Evolutionary conservation across 1,140 invertebrate genomes (phyloP).

Genomic region (Aporrectodea caliginosa): DNA sequence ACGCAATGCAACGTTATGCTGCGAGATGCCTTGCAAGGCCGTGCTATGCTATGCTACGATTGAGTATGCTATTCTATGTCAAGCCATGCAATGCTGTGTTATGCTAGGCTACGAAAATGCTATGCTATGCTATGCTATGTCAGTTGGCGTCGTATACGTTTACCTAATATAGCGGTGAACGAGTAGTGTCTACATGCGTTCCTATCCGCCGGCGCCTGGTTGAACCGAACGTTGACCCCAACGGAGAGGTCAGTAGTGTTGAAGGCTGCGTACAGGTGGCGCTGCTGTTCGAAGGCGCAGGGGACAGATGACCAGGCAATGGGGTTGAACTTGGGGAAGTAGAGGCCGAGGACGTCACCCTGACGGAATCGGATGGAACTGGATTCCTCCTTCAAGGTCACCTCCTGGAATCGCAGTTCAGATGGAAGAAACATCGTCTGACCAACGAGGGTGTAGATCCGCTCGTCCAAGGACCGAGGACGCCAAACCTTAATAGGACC

Average conservation of each 20-base stretch:
- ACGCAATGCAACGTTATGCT: too few relatives aligned
- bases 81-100: not conserved
- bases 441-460: constrained; percentile 19
- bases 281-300: constrained; percentile 26
- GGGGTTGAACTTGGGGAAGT: constrained; percentile 27
- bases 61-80: not conserved
- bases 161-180: constrained; percentile 31
- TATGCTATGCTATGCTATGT: not conserved
- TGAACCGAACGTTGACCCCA: constrained; percentile 4
- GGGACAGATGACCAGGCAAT: constrained; percentile 31
- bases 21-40: too few relatives aligned
- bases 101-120: not conserved
- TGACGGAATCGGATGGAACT: constrained; percentile 12
- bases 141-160: not conserved
- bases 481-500: not conserved
- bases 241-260: not conserved
- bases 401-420: constrained; percentile 27
- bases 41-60: too few relatives aligned
- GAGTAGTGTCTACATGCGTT: constrained; percentile 31
- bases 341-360: constrained; percentile 30
- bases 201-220: not conserved
- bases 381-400: not conserved
- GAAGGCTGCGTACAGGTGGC: not conserved
- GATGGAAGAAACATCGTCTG: constrained; percentile 26
- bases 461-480: not conserved